Conservation (phyloP, 2,797 vertebrate species). For the Ptychobarbus kaznakovi region DNA sequence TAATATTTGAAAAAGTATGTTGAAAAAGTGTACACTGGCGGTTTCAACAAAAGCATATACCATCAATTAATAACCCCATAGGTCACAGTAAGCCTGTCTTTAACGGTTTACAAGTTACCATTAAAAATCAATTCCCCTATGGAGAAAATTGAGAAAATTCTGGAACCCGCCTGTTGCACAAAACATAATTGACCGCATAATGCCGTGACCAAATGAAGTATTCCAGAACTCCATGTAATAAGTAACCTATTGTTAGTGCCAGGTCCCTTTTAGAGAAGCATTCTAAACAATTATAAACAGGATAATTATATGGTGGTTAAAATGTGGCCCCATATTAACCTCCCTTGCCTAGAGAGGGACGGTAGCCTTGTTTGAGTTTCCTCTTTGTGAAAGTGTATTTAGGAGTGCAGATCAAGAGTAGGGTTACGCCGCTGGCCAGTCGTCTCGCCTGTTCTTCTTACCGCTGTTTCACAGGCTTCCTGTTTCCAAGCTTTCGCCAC, state of each 20-base stretch:
- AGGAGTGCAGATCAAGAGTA: slow-evolving; percentile 17
- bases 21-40: neutral
- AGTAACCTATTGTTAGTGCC: slow-evolving; percentile 3
- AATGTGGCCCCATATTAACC: slow-evolving; percentile 29
- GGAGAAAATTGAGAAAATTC: neutral
- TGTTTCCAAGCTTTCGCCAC: slow-evolving; percentile 76
- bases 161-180: neutral
- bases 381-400: slow-evolving; percentile 26
- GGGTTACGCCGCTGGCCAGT: slow-evolving; percentile 25
- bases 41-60: slow-evolving; percentile 1
- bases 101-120: neutral
- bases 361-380: slow-evolving; percentile 41
- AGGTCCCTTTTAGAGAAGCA: neutral
- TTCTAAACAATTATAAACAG: neutral
- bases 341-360: neutral
- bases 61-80: neutral
- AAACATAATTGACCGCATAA: neutral
- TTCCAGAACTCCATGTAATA: slow-evolving; percentile 8
- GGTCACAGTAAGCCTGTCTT: neutral
- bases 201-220: neutral
- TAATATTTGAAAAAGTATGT: neutral
- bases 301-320: neutral
- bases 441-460: slow-evolving; percentile 39
- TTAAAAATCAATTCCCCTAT: neutral
- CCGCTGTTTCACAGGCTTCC: slow-evolving; percentile 69